Evolutionary conservation across 2,797 vertebrate genomes (phyloP).

Genomic region (Lemur catta): DNA sequence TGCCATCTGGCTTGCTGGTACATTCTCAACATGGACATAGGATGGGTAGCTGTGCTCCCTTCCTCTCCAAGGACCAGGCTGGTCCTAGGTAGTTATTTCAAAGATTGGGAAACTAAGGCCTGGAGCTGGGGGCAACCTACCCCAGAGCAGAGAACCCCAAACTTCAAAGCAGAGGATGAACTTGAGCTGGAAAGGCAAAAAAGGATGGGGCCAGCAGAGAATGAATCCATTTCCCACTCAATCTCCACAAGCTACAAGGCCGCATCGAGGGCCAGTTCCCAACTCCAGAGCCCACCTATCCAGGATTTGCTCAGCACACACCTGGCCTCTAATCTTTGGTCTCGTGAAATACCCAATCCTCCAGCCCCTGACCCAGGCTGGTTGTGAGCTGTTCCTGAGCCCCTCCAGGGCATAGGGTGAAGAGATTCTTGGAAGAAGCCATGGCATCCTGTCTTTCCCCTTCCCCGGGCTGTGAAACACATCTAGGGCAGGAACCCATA

Average conservation of each 20-base stretch:
- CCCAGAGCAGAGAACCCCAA: neutral
- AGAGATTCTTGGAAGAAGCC: neutral
- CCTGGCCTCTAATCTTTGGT: neutral
- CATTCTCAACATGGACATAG: neutral
- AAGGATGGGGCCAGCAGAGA: neutral
- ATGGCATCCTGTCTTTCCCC: neutral
- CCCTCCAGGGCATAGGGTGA: neutral
- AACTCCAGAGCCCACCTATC: neutral
- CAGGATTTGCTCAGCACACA: neutral
- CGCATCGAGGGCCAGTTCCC: neutral
- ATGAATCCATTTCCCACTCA: neutral
- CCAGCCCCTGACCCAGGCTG: neutral
- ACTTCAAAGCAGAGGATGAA: neutral
- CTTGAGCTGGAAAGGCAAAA: neutral
- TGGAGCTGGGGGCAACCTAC: neutral
- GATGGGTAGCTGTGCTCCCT: neutral
- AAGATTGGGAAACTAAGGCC: neutral
- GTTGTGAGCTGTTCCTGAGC: neutral
- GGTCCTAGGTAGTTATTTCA: neutral
- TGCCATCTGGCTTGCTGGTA: neutral
- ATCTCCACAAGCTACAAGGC: neutral
- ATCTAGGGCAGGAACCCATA: neutral
- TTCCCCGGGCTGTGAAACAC: neutral
- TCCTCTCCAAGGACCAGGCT: slow-evolving; percentile 10
- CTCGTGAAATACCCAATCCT: neutral